Base-by-base conservation (phyloP, 2,888 invertebrate genomes). In the Hydraecia micacea region DNA sequence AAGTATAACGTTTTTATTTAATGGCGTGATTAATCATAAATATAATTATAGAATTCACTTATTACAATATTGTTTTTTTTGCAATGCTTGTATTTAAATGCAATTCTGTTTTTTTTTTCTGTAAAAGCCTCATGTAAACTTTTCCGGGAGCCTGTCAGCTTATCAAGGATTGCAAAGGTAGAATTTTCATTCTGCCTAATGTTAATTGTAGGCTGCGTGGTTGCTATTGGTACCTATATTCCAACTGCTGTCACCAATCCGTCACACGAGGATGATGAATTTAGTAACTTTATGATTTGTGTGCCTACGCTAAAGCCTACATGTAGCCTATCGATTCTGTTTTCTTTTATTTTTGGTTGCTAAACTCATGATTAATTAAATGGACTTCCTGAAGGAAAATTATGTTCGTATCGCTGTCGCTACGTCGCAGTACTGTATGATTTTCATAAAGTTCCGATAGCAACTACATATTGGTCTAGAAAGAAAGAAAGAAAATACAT, bases 271-370 rank as follows among this genome's bases (percentile, higher is more conserved):
- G n/a, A 25, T 72, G 63, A 55, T 25, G 36, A 62, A 25, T 28
- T 52, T 25, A 28, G 1, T 25, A 13, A 18, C 2, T n/a, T 39
- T n/a, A 36, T 55, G 71, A 63, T 18, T n/a, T 63, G 18, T 0
- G 18, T 46, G 25, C 4, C 15, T 42, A n/a, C 18, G 18, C 8
- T 39, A 18, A 46, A 18, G 46, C n/a, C 46, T 46, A 36, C 76
- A 77, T 78, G 58, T 73, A 84, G 55, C 80, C 28, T 76, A 55
- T 79, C 3, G 15, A 1, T 74, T 42, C 46, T 75, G 71, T 81
- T 84, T 84, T 62, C 81, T 77, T 77, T 72, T 36, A 77, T 68
- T 81, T 72, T 74, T 73, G 5, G 11, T 36, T 79, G 60, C 32
- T 81, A 42, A 68, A 67, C 55, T 65, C 65, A 62, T 81, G 49